These are phyloP conservation scores for Lithobates pipiens DNA, from an alignment of 2,797 vertebrate species.

Conservation along the genomic window DNA sequence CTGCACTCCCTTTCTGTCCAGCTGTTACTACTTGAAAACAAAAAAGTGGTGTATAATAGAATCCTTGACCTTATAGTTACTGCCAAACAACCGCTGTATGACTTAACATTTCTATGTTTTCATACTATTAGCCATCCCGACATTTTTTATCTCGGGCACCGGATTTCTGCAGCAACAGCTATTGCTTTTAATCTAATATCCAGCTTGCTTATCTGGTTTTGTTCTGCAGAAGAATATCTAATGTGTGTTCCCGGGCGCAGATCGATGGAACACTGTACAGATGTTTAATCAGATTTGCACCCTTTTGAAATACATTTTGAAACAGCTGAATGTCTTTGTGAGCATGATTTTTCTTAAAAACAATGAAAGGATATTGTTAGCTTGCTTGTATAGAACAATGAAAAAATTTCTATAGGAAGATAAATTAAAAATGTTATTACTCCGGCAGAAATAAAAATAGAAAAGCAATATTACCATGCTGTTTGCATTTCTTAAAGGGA, in stretches of 20 bases:
- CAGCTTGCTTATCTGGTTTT: constrained; percentile 17
- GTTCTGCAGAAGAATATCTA: constrained; percentile 30
- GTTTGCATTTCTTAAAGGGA: background rate
- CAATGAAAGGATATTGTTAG: constrained; percentile 16
- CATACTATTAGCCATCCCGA: constrained; percentile 29
- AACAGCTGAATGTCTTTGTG: constrained; percentile 9
- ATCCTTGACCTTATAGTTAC: constrained; percentile 45
- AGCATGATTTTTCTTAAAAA: background rate
- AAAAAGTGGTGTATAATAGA: constrained; percentile 53
- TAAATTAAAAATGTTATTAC: background rate
- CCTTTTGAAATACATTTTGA: constrained; percentile 28
- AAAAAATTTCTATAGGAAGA: background rate
- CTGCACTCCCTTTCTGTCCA: constrained; percentile 39
- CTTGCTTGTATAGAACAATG: background rate
- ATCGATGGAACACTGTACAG: constrained; percentile 35
- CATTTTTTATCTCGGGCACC: constrained; percentile 39
- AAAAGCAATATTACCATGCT: background rate
- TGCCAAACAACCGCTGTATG: constrained; percentile 17
- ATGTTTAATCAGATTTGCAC: constrained; percentile 42
- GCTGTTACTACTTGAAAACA: constrained; percentile 38
- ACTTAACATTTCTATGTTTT: constrained; percentile 48
- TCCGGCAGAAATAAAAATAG: background rate
- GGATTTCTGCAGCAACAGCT: constrained; percentile 16
- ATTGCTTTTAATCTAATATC: constrained; percentile 49
- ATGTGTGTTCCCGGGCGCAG: constrained; percentile 11